Evolutionary conservation across 2,797 vertebrate genomes (phyloP), one percentile per base, ranked within the genome.

Genomic region (Orestias chungarensis): DNA sequence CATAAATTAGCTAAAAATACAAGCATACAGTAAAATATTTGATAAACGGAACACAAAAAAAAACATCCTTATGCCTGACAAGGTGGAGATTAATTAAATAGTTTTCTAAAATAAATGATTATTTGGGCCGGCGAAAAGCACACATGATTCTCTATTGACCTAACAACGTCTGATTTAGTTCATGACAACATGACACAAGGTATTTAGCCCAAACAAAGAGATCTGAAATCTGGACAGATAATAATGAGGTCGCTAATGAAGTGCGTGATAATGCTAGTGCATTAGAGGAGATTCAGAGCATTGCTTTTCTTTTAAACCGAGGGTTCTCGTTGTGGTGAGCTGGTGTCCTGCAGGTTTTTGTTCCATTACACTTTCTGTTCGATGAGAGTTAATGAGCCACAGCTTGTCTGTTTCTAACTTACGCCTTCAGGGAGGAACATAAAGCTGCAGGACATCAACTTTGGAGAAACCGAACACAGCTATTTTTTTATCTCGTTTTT

Each of bases 331-430:
- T 14, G 10, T 31, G 71, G 65, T 47, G 77, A 46, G 57, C 31
- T 1, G n/a, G 29, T 50, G 27, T 81, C 86, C 83, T 73, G 80
- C 70, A 64, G 75, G 23, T 74, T 82, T 82, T 74, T 64, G 49
- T 67, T 82, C 71, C 78, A 79, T 78, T 81, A 68, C 50, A 68
- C 46, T 81, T 82, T 78, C 73, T 76, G 67, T 64, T 76, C 64
- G 18, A n/a, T 64, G 75, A 68, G 66, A 82, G 61, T 59, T 83
- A 86, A 88, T 85, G 86, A 85, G 71, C 76, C 84, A 79, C 79
- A 73, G 76, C 83, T 77, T 81, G 54, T 72, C 61, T 65, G 57
- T 47, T 73, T 73, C 74, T 70, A 54, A 66, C 75, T 0, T 47
- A 61, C 23, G 42, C 44, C 81, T 81, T 78, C 49, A 7, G 80